phyloP scores from a whole-genome alignment of 1,140 invertebrate species.

The Lamellibrachia luymesi region DNA sequence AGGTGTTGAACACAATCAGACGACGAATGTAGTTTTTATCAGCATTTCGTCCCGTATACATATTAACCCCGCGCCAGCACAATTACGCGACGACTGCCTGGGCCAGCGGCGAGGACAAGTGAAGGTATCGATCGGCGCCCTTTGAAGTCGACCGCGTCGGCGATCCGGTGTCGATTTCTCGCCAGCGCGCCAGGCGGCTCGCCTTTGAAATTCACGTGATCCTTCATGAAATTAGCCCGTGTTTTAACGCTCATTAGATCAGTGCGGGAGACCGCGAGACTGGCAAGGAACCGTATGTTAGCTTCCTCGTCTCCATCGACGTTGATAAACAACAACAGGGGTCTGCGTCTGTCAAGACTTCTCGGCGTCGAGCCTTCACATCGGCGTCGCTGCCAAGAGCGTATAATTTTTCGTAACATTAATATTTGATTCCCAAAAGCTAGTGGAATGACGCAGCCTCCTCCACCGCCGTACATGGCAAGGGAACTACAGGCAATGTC shows the following conservation, averaged over 20 bases:
- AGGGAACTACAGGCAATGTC: neutral
- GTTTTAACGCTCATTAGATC: constrained; percentile 5
- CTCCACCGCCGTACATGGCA: neutral
- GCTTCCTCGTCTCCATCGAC: neutral
- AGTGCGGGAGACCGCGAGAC: neutral
- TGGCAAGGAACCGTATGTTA: neutral
- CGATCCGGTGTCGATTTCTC: neutral
- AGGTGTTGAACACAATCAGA: neutral
- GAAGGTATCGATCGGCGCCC: constrained; percentile 2
- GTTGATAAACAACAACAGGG: neutral
- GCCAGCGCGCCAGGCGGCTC: neutral
- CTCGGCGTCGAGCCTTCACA: neutral
- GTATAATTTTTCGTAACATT: neutral
- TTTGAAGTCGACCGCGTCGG: neutral
- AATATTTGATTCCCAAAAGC: neutral
- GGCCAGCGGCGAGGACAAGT: neutral
- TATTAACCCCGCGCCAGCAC: neutral
- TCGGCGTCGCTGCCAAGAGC: neutral
- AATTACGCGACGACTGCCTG: neutral
- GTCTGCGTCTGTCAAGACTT: neutral
- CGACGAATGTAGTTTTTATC: neutral
- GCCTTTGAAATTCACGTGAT: neutral
- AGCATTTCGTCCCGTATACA: neutral
- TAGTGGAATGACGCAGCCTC: neutral
- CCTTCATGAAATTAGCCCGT: constrained; percentile 4